Evolutionary conservation across 2,888 invertebrate species (phyloP), one percentile per base, ranked within the genome.

Genomic region (Eumacrocentrus americanus): DNA sequence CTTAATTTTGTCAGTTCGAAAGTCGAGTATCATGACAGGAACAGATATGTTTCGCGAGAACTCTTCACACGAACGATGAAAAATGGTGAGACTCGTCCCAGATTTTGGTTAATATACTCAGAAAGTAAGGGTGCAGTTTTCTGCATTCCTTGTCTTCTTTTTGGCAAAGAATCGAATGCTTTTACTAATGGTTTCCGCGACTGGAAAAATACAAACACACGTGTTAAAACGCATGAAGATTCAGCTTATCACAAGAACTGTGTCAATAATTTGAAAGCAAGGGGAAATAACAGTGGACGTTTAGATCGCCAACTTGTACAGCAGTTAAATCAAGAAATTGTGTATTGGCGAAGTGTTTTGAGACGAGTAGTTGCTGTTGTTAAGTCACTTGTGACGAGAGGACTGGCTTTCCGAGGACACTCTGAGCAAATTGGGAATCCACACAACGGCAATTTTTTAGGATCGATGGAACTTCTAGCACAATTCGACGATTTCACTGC

Each of bases 371-470:
- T 72, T 37, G 56, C 62, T 29, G 69, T 66, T 5, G 64, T 70
- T 18, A 74, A 69, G 60, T 63, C 62, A 46, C 58, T 74, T 23
- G 62, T 65, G 16, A 48, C 58, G 23, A 66, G 69, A 9, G 70
- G 70, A 12, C 60, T 76, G 12, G 60, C 72, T 22, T 73, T 75
- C 60, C 55, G 70, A 62, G 73, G 71, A 42, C 12, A 51, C n/a
- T 53, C 72, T 52, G 70, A 77, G 47, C 63, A 46, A 48, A 66
- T 75, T 61, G 68, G 70, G 12, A 67, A 67, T 5, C 9, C 51
- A n/a, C 38, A 67, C 42, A 76, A 72, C 67, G 74, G 72, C 7
- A 77, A 76, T 62, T 75, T 66, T 60, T 62, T 76, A 46, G 71
- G 72, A 47, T 35, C 53, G 14, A 47, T 76, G 14, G 73, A 77